A percentile compares a stretch with the other conserved stretches of the same genome.
These are phyloP conservation scores for Phalloptychus januarius DNA, from an alignment of 2,797 vertebrate genomes.

Conservation along the genomic window DNA sequence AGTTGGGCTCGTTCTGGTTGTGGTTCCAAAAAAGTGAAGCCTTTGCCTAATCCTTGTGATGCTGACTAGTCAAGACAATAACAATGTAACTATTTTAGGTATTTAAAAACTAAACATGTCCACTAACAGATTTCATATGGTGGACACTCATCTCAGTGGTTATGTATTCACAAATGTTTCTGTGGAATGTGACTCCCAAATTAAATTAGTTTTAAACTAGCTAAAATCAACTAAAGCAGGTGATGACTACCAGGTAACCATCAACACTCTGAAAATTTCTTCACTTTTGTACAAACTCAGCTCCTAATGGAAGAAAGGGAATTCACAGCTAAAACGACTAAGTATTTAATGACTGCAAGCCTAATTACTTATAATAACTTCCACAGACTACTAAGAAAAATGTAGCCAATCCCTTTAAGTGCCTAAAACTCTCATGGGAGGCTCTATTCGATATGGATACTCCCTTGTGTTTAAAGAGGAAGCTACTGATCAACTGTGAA, in stretches of 20 bases:
- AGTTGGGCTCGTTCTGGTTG: not conserved
- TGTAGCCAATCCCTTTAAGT: not conserved
- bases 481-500: slow-evolving; percentile 43
- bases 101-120: not conserved
- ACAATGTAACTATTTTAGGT: not conserved
- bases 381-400: not conserved
- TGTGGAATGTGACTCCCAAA: not conserved
- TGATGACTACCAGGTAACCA: not conserved
- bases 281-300: not conserved
- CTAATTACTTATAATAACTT: not conserved
- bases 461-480: slow-evolving; percentile 60
- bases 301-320: not conserved
- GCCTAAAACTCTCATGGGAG: slow-evolving; percentile 37
- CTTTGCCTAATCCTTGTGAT: not conserved
- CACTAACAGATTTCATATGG: not conserved
- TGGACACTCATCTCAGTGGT: not conserved
- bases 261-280: not conserved
- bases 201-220: not conserved
- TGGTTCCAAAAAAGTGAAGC: not conserved
- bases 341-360: not conserved
- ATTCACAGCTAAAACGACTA: not conserved
- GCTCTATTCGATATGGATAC: slow-evolving; percentile 50
- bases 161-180: not conserved
- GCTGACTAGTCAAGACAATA: not conserved
- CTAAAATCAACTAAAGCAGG: not conserved